Percentiles rank a stretch among this genome's conserved stretches.
These are phyloP conservation scores for Eclectus roratus DNA, from an alignment of 2,113 vertebrate genomes.

Conservation along the genomic window DNA sequence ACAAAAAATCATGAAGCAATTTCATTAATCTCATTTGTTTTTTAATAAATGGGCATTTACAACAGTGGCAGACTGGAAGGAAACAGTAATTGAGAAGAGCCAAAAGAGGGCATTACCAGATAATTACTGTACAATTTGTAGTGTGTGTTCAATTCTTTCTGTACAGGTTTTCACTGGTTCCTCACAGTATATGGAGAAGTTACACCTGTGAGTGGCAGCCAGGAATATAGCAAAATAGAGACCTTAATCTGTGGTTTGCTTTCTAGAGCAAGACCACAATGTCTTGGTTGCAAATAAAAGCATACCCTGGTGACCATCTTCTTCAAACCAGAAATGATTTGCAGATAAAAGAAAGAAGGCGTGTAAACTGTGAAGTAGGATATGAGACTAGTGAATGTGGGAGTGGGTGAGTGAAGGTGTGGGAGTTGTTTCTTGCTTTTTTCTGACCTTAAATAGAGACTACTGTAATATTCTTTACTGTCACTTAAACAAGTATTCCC, in stretches of 20 bases:
- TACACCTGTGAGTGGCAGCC: not conserved
- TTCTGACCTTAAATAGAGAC: not conserved
- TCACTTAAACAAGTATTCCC: not conserved
- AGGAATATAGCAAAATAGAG: not conserved
- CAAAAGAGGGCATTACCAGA: conserved; percentile 11
- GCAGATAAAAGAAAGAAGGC: not conserved
- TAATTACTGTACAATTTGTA: conserved; percentile 46
- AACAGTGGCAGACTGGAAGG: not conserved
- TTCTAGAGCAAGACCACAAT: not conserved
- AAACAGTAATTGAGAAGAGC: conserved; percentile 35
- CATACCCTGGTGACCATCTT: not conserved
- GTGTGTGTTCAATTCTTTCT: conserved; percentile 7
- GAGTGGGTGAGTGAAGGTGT: not conserved
- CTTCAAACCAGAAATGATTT: not conserved
- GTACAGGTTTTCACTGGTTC: not conserved
- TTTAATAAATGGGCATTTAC: conserved; percentile 31
- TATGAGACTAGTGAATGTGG: not conserved
- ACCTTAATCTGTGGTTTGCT: not conserved
- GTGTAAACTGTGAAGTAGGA: not conserved
- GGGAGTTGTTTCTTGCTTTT: not conserved
- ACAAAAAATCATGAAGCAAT: not conserved
- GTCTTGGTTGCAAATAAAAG: not conserved
- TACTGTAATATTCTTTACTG: not conserved
- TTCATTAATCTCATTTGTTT: conserved; percentile 49
- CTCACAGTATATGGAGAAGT: not conserved